phyloP scores from a whole-genome alignment of 53 echinoderm and acorn worm genomes.

The Henricia sp. region DNA sequence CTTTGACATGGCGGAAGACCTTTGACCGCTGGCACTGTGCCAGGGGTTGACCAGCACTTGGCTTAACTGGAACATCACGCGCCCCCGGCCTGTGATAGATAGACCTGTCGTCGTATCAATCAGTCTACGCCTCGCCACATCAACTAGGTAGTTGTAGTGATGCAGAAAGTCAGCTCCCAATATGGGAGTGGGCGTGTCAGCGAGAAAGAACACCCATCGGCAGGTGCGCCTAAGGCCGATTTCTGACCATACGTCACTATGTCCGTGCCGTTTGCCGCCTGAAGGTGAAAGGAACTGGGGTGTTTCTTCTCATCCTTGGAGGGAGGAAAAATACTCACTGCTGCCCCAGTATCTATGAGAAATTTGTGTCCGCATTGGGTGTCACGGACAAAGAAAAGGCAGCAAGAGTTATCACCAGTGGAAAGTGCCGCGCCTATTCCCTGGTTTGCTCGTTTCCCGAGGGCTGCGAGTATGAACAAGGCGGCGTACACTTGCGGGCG shows the following conservation, averaged over 20 bases:
- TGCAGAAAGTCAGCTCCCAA: constrained; percentile 47
- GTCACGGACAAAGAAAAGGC: constrained; percentile 37
- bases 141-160: constrained; percentile 33
- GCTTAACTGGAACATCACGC: background rate
- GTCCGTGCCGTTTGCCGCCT: constrained; percentile 28
- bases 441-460: no score
- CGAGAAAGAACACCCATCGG: constrained; percentile 41
- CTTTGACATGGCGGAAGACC: constrained; percentile 19
- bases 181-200: constrained; percentile 18
- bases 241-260: constrained; percentile 44
- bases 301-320: background rate
- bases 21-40: constrained; percentile 30
- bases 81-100: background rate
- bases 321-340: constrained; percentile 37
- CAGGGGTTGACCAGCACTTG: background rate
- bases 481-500: constrained; percentile 29
- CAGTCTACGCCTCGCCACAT: constrained; percentile 10
- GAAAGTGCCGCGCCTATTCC: constrained; percentile 28
- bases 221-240: constrained; percentile 38
- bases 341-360: constrained; percentile 52
- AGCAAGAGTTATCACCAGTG: background rate
- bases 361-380: constrained; percentile 16
- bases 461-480: background rate
- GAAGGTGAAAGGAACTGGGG: background rate
- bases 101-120: constrained; percentile 34